These are phyloP conservation scores for western clawed frog (Xenopus tropicalis) DNA, from an alignment of 2,113 vertebrate species.

Conservation along the genomic window DNA sequence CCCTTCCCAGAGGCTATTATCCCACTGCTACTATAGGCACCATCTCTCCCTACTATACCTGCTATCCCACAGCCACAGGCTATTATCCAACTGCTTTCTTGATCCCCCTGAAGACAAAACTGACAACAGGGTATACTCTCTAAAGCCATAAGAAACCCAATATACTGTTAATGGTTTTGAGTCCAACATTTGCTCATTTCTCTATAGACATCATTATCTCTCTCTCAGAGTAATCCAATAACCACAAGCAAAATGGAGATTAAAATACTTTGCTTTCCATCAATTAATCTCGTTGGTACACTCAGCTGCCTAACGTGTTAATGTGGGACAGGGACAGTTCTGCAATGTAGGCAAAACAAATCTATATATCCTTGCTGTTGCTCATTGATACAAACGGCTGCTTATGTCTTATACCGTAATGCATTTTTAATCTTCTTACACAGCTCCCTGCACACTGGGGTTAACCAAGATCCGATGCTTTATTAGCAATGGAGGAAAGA, in stretches of 20 bases:
- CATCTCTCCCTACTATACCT: too few species aligned
- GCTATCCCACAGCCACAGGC: too few species aligned
- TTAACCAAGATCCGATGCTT: not conserved
- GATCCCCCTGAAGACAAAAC: too few species aligned
- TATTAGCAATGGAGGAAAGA: not conserved
- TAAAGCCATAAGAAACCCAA: not conserved
- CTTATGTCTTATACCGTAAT: not conserved
- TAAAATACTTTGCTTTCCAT: conserved; percentile 5
- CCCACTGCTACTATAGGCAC: too few species aligned
- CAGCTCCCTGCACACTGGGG: not conserved
- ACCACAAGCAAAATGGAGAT: conserved; percentile 8
- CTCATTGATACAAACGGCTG: not conserved
- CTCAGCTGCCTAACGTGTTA: not conserved
- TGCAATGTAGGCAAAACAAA: too few species aligned
- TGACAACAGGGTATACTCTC: too few species aligned
- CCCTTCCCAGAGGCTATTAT: too few species aligned
- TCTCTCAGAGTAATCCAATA: not conserved
- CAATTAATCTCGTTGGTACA: not conserved
- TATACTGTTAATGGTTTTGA: not conserved
- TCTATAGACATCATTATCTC: not conserved
- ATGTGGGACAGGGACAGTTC: too few species aligned
- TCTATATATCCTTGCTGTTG: too few species aligned
- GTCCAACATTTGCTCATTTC: not conserved
- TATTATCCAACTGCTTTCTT: too few species aligned
- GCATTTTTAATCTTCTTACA: not conserved